These are phyloP conservation scores for Mus minutoides DNA, from an alignment of 2,797 vertebrate genomes.

Conservation along the genomic window DNA sequence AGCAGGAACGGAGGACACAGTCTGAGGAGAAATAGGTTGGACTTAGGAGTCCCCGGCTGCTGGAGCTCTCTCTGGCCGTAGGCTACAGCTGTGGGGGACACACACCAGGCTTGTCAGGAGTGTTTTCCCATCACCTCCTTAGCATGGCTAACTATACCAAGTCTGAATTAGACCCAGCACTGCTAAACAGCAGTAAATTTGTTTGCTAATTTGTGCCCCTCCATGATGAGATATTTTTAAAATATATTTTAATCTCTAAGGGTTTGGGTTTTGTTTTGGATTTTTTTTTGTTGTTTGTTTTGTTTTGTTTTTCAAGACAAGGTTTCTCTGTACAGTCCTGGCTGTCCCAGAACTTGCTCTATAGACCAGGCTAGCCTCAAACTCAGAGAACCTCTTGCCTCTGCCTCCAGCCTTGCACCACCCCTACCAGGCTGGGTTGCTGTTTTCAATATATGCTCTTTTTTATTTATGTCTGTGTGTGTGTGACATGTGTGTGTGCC, in stretches of 20 bases:
- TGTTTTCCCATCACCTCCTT: neutral
- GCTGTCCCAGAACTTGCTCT: neutral
- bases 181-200: neutral
- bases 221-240: neutral
- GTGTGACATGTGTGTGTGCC: neutral
- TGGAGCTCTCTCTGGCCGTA: accelerated
- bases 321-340: neutral
- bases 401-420: neutral
- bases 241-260: neutral
- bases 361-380: neutral
- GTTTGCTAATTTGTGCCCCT: neutral
- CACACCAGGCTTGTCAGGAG: neutral
- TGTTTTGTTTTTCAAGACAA: neutral
- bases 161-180: neutral
- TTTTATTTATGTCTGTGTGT: neutral
- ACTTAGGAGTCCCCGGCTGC: neutral
- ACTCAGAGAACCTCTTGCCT: neutral
- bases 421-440: neutral
- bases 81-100: too few relatives aligned
- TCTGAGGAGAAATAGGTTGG: neutral
- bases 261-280: neutral
- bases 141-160: neutral
- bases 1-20: neutral
- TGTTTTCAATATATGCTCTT: neutral
- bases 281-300: neutral